Conservation (phyloP, 2,113 vertebrate species). For the Channa maculata region DNA sequence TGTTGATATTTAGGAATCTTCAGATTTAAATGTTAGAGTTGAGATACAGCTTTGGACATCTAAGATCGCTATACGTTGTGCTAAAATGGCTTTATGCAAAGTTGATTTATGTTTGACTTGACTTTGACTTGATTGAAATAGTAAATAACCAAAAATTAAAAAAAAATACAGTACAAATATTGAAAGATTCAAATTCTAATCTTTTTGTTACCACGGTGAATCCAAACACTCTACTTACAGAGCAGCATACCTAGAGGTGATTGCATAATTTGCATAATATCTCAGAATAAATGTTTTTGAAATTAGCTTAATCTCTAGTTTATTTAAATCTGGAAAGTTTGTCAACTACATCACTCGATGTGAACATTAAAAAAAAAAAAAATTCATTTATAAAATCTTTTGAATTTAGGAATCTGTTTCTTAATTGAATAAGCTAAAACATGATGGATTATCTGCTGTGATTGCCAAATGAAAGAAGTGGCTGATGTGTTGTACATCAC, state of each 20-base stretch:
- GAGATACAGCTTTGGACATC: background rate
- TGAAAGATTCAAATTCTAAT: background rate
- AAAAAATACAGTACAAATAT: background rate
- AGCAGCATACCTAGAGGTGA: background rate
- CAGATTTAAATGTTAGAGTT: background rate
- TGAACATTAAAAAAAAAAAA: too few relatives aligned
- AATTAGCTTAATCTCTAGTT: background rate
- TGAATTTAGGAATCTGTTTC: too few relatives aligned
- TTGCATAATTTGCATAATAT: background rate
- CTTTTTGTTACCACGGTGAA: background rate
- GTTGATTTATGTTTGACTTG: too few relatives aligned
- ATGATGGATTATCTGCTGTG: too few relatives aligned
- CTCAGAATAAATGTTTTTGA: conserved; percentile 5
- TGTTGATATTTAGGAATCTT: background rate
- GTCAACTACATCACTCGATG: background rate
- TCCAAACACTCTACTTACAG: background rate
- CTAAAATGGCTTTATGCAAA: too few relatives aligned
- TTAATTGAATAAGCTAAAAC: too few relatives aligned
- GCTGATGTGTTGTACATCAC: background rate
- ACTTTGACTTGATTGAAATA: background rate
- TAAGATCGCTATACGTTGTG: background rate
- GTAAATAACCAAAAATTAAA: too few relatives aligned
- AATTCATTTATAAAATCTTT: too few relatives aligned
- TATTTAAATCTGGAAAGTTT: background rate
- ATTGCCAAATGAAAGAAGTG: background rate